Percentiles rank a stretch among this genome's conserved stretches.
Evolutionary conservation across 2,888 invertebrate species (phyloP).

Genomic region (Macaria liturata): DNA sequence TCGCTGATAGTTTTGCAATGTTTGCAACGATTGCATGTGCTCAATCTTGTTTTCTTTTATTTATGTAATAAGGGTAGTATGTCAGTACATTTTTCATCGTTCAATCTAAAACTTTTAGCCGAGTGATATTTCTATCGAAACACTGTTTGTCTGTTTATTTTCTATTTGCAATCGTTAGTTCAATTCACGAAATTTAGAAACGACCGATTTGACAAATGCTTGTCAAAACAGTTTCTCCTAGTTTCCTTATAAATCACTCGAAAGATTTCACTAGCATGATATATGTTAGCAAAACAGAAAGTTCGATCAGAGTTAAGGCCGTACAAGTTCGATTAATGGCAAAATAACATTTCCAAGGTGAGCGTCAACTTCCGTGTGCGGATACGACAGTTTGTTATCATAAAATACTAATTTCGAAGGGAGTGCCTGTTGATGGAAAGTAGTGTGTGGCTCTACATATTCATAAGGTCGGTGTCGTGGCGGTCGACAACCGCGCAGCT

Average conservation of each 20-base stretch:
- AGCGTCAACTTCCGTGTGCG: conserved; percentile 47
- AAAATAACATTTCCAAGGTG: conserved; percentile 44
- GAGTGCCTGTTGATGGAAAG: conserved; percentile 69
- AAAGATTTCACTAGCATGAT: neutral
- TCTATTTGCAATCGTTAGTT: no score
- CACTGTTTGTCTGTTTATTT: no score
- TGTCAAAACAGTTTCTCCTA: no score
- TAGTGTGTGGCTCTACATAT: conserved; percentile 64
- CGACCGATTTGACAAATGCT: no score
- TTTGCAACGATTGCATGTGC: conserved; percentile 38
- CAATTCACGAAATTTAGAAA: no score
- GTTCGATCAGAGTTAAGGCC: conserved; percentile 13
- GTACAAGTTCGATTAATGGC: conserved; percentile 21
- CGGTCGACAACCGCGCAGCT: conserved; percentile 64
- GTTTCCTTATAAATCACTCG: no score
- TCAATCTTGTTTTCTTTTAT: conserved; percentile 39
- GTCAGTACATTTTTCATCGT: conserved; percentile 33
- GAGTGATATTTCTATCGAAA: no score
- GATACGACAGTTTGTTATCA: conserved; percentile 56
- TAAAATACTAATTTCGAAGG: conserved; percentile 48
- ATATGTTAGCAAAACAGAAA: conserved; percentile 13
- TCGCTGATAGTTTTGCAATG: conserved; percentile 38
- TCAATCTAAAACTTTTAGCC: conserved; percentile 12
- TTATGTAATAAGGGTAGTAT: conserved; percentile 41
- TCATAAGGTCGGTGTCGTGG: conserved; percentile 68